Evolutionary conservation across 2,797 vertebrate genomes (phyloP), one percentile per base, ranked within the genome.

Genomic region (Enteromius trimaculatus): DNA sequence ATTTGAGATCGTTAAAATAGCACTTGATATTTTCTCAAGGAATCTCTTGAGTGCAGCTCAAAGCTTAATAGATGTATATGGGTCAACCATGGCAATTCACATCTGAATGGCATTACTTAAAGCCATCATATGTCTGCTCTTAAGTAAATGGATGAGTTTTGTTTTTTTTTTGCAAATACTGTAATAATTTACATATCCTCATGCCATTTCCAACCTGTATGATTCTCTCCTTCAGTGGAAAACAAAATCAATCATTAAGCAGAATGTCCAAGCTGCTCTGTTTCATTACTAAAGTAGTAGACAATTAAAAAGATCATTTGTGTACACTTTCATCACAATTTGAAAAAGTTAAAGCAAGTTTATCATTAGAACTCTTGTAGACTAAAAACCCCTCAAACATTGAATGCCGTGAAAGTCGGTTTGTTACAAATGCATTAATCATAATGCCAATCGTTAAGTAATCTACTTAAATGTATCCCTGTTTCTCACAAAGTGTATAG

Each of bases 1-100:
- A 71, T 47, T 87, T 80, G 6, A 79, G 34, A 60, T 55, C 77
- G 83, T 84, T 42, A 79, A 13, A 71, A 37, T 64, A 19, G 53
- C 71, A 53, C 29, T 8, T 74, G 29, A 4, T 39, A 34, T 79
- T n/a, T 79, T 79, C 21, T 68, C 21, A 21, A 68, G 64, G 72
- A 21, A 53, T 80, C 66, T 75, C 51, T 4, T 37, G 5, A 64
- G 70, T 55, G 58, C 49, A 17, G 11, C n/a, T 69, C 31, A 19
- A 6, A 69, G 9, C 34, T 29, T 34, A 80, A 53, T 39, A 21
- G 29, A 70, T 58, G 16, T 55, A 39, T 19, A 39, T 70, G 23
- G 49, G 34, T 70, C 49, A 69, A 55, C 34, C 16, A 68, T 68
- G 55, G 62, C 44, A 65, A 65, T 69, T 26, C 1, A 42, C 55